These are phyloP conservation scores for Otus sunia DNA, from an alignment of 2,113 vertebrate genomes.

Conservation along the genomic window DNA sequence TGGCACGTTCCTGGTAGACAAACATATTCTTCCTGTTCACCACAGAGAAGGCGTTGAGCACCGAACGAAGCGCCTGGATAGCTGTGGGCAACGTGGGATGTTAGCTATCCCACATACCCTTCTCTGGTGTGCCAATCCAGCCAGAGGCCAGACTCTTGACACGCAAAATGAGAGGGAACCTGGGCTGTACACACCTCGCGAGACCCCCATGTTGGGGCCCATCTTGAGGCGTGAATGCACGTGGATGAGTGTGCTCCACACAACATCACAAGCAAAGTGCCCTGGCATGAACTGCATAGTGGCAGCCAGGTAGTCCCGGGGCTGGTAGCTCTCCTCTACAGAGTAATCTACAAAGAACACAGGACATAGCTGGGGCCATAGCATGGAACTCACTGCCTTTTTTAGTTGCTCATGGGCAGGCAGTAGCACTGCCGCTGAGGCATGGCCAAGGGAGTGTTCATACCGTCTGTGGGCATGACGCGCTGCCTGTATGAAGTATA, in stretches of 20 bases:
- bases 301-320: slow-evolving; percentile 93
- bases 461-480: slow-evolving; percentile 85
- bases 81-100: slow-evolving; percentile 68
- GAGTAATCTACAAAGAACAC: slow-evolving; percentile 80
- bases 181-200: slow-evolving; percentile 80
- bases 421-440: not conserved
- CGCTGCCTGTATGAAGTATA: slow-evolving; percentile 82
- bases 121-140: not conserved
- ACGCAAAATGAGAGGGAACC: rapidly evolving
- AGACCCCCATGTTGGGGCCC: slow-evolving; percentile 95
- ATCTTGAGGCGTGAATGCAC: slow-evolving; percentile 97
- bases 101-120: not conserved
- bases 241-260: slow-evolving; percentile 95
- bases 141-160: not conserved
- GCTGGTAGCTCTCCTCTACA: slow-evolving; percentile 91
- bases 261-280: slow-evolving; percentile 93
- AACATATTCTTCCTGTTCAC: slow-evolving; percentile 99
- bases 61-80: slow-evolving; percentile 93
- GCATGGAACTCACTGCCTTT: not conserved
- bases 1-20: slow-evolving; percentile 95
- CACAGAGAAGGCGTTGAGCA: slow-evolving; percentile 94
- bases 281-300: slow-evolving; percentile 98
- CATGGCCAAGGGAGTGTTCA: not conserved
- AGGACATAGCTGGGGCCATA: not conserved
- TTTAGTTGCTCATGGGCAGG: not conserved